Evolutionary conservation across 2,113 vertebrate genomes (phyloP), one percentile per base, ranked within the genome.

Genomic region (Rhynchomys soricoides): DNA sequence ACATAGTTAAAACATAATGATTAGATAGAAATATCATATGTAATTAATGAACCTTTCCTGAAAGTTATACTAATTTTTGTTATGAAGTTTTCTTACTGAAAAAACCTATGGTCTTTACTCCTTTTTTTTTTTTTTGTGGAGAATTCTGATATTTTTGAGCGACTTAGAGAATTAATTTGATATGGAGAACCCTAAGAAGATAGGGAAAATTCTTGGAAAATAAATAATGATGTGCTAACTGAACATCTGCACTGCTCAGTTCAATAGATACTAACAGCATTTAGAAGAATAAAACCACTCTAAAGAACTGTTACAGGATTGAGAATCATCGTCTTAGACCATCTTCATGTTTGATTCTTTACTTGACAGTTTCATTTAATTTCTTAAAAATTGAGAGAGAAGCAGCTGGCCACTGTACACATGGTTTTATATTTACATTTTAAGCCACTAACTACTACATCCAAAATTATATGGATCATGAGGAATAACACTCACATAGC

Each of bases 381-480:
- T 95, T 89, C 71, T 79, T 91, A 57, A 94, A 82, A 73, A 57
- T 73, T 85, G 73, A 83, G 55, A 79, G 93, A 94, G 73, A 94
- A 93, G 90, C 59, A 13, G 24, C 52, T 77, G 78, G 71, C 26
- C 52, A 85, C 93, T 95, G 91, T 85, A 89, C 62, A 88, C 26
- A 73, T 64, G 75, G 43, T 87, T 93, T 87, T 85, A 79, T 78
- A 57, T 86, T 86, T 89, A 92, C 85, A 48, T 43, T n/a, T 93
- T 93, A 93, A 96, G 94, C 85, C 83, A 96, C 82, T 78, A 88
- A 95, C 83, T 82, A 93, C 59, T 92, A 85, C 85, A 92, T 8
- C 73, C 66, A 86, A 89, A 89, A 73, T 43, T 85, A 68, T 62
- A 92, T 59, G 34, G 12, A 86, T 94, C 7, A 92, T 89, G 52